Percentiles rank a stretch among this genome's conserved stretches.
Conservation (phyloP, 2,113 vertebrate species). For the Strix uralensis region DNA sequence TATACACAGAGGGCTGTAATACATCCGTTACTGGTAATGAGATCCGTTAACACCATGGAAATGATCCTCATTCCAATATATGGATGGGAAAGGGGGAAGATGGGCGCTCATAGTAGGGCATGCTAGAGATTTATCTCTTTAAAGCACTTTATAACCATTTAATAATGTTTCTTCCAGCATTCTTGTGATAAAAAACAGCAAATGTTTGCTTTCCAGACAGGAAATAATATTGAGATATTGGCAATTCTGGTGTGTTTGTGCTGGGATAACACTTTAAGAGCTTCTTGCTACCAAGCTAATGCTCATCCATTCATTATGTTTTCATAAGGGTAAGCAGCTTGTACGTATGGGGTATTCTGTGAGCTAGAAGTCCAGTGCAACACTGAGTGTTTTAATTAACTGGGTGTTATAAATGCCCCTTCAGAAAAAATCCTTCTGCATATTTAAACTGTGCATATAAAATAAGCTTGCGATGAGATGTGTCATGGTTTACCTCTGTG, state of each 20-base stretch:
- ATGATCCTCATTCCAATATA: not conserved
- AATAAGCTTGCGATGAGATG: not conserved
- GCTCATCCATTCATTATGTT: not conserved
- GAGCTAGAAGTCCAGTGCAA: not conserved
- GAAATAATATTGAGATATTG: not conserved
- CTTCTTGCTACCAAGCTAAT: not conserved
- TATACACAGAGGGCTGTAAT: not conserved
- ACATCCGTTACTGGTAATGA: not conserved
- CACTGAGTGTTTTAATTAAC: not conserved
- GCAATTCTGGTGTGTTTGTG: not conserved
- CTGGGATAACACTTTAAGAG: not conserved
- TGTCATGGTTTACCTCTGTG: not conserved
- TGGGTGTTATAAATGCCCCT: not conserved
- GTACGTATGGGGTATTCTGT: rapidly evolving
- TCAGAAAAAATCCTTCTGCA: not conserved
- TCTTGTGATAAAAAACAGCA: not conserved
- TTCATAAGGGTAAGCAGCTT: not conserved
- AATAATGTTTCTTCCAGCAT: not conserved
- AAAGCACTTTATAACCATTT: not conserved
- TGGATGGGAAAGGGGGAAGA: not conserved
- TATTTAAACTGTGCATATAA: not conserved
- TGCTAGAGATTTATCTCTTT: not conserved
- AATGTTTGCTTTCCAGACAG: not conserved
- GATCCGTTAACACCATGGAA: not conserved
- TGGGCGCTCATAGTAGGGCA: not conserved